These are phyloP conservation scores for Acromyrmex heyeri DNA, from an alignment of 1,140 invertebrate species.

Conservation along the genomic window DNA sequence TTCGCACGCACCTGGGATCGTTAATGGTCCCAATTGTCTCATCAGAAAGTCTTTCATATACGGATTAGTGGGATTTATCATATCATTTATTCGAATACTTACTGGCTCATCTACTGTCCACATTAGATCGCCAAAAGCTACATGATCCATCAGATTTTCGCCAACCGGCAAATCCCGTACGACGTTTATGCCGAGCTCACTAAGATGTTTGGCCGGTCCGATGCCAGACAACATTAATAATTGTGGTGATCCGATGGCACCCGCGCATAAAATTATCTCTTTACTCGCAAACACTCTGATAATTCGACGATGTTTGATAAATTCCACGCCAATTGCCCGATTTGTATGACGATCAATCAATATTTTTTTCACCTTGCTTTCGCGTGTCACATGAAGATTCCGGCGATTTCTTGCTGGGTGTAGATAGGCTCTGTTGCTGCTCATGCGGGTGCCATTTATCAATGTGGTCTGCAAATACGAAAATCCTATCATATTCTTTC, in stretches of 20 bases:
- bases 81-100: constrained; percentile 63
- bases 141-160: constrained; percentile 93
- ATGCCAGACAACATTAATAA: constrained; percentile 94
- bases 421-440: constrained; percentile 91
- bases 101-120: constrained; percentile 88
- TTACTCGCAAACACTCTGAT: constrained; percentile 88
- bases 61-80: constrained; percentile 74
- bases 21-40: constrained; percentile 90
- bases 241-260: constrained; percentile 92
- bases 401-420: constrained; percentile 88
- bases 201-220: constrained; percentile 91
- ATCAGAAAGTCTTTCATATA: constrained; percentile 86
- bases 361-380: constrained; percentile 90
- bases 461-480: constrained; percentile 90
- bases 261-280: constrained; percentile 93
- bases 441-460: constrained; percentile 91
- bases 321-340: constrained; percentile 89
- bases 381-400: constrained; percentile 90
- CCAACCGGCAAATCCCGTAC: constrained; percentile 92
- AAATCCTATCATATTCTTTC: constrained; percentile 89
- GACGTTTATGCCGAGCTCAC: constrained; percentile 88
- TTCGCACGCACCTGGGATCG: constrained; percentile 93
- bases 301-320: constrained; percentile 86
- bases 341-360: constrained; percentile 90
- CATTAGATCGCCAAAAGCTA: constrained; percentile 90